Percentiles rank a stretch among this genome's conserved stretches.
Evolutionary conservation across 1,140 invertebrate species (phyloP).

Genomic region (Lanistes nyassanus): DNA sequence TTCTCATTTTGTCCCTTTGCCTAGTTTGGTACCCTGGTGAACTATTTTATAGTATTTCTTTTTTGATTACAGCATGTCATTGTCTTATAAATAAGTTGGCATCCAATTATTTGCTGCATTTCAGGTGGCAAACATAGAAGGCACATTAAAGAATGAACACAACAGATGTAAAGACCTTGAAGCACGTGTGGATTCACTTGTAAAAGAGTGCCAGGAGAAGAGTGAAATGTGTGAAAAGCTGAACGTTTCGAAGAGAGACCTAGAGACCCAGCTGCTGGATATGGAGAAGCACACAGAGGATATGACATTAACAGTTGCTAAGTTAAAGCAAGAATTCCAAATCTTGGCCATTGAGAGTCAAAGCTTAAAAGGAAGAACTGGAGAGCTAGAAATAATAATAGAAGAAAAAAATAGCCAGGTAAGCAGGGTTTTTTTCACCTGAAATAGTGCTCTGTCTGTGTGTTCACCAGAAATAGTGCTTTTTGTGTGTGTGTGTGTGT

Average conservation of each 20-base stretch:
- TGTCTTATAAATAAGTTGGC: too few relatives aligned
- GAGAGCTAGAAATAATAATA: too few relatives aligned
- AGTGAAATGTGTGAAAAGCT: slow-evolving; percentile 17
- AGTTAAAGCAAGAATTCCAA: not conserved
- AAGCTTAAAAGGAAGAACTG: slow-evolving; percentile 74
- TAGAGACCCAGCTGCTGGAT: not conserved
- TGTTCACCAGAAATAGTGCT: too few relatives aligned
- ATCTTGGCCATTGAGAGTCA: not conserved
- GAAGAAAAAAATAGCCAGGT: slow-evolving; percentile 24
- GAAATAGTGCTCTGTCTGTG: too few relatives aligned
- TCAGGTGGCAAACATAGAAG: slow-evolving; percentile 20
- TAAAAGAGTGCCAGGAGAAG: not conserved
- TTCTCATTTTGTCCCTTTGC: too few relatives aligned
- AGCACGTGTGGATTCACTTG: not conserved
- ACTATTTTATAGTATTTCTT: too few relatives aligned
- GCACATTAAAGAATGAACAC: slow-evolving; percentile 11
- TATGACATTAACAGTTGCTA: not conserved
- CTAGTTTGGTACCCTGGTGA: too few relatives aligned
- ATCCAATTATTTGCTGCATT: not conserved
- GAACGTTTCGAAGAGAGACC: slow-evolving; percentile 9
- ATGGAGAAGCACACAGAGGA: not conserved
- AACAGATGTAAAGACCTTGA: not conserved
- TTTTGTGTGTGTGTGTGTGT: too few relatives aligned
- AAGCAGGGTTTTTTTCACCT: too few relatives aligned
- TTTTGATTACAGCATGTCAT: too few relatives aligned